Percentiles rank a stretch among this genome's conserved stretches.
Conservation (phyloP, 2,797 vertebrate species). For the Acrocephalus scirpaceus region DNA sequence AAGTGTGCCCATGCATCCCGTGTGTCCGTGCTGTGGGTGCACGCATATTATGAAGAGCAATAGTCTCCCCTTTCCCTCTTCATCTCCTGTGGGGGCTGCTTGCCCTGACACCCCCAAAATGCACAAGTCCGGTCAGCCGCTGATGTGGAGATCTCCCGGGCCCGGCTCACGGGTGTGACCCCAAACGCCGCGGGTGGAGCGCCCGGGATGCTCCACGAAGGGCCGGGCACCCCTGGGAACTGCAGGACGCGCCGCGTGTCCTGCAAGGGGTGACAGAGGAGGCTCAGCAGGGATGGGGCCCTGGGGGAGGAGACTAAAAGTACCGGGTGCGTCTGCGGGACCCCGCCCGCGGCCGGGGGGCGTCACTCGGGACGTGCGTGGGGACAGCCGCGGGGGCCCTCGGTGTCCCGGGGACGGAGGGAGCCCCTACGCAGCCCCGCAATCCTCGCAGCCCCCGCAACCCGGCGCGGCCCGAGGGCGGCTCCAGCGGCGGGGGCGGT, state of each 20-base stretch:
- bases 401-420: no score
- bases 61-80: background rate
- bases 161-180: background rate
- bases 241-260: background rate
- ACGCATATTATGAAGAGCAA: fast-evolving
- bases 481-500: background rate
- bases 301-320: background rate
- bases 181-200: no score
- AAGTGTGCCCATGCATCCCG: no score
- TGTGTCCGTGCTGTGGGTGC: background rate
- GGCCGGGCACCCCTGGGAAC: background rate
- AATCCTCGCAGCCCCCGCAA: background rate
- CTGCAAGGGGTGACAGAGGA: background rate
- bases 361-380: background rate
- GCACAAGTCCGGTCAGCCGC: fast-evolving
- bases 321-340: no score
- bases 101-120: background rate
- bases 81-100: background rate
- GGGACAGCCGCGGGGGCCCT: background rate
- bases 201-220: background rate
- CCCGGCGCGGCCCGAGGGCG: background rate
- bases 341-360: no score
- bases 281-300: background rate
- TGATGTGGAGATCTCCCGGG: background rate
- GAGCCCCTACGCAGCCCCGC: background rate